Evolutionary conservation across 2,888 invertebrate genomes (phyloP).

Genomic region (Suillia variegata): DNA sequence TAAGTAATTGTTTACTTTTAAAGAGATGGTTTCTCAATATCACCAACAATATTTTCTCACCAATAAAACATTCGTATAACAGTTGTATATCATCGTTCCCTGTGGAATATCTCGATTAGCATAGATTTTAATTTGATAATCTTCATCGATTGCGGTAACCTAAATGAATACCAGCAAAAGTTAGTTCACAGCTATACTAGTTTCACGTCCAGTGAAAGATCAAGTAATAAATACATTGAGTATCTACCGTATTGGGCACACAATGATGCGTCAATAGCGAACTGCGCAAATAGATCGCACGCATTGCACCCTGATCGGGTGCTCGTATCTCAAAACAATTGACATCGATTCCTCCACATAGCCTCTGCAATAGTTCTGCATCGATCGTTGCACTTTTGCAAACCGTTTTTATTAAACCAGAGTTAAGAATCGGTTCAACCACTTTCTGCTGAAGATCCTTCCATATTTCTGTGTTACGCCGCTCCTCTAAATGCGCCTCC

Average conservation of each 20-base stretch:
- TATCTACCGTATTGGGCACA: slow-evolving; percentile 71
- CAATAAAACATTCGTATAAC: slow-evolving; percentile 74
- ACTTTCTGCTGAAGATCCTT: slow-evolving; percentile 63
- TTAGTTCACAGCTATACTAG: too few relatives aligned
- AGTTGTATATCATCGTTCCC: slow-evolving; percentile 69
- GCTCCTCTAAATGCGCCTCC: slow-evolving; percentile 66
- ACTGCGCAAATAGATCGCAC: slow-evolving; percentile 74
- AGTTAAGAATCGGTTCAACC: slow-evolving; percentile 45
- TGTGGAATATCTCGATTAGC: slow-evolving; percentile 69
- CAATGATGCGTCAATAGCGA: slow-evolving; percentile 79
- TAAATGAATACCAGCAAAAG: too few relatives aligned
- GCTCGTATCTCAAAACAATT: slow-evolving; percentile 75
- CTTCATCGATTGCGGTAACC: slow-evolving; percentile 74
- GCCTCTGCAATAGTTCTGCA: slow-evolving; percentile 66
- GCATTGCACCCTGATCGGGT: slow-evolving; percentile 62
- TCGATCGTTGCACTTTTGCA: slow-evolving; percentile 54
- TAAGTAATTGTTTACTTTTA: neutral
- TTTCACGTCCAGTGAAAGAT: too few relatives aligned
- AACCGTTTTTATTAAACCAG: slow-evolving; percentile 39
- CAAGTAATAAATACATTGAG: too few relatives aligned
- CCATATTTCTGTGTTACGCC: slow-evolving; percentile 66
- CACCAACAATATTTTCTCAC: slow-evolving; percentile 64
- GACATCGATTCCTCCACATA: slow-evolving; percentile 77
- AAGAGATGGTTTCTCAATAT: too few relatives aligned
- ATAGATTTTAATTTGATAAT: slow-evolving; percentile 70